Percentiles rank a stretch among this genome's conserved stretches.
These are phyloP conservation scores for Hyperoplus lanceolatus DNA, from an alignment of 2,797 vertebrate genomes.

Conservation along the genomic window DNA sequence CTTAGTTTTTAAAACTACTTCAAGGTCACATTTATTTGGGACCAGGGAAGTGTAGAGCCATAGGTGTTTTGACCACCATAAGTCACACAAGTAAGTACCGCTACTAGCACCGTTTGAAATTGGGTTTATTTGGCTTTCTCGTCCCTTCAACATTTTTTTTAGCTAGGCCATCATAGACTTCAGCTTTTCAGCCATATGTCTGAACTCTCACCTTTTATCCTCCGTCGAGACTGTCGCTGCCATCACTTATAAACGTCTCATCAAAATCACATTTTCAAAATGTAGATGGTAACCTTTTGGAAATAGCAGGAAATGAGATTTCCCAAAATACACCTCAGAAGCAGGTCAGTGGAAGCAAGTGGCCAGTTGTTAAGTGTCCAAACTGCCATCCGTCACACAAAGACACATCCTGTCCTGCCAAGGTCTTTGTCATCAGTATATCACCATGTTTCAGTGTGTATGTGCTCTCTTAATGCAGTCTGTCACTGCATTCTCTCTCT, in stretches of 20 bases:
- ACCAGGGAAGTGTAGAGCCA: too few relatives aligned
- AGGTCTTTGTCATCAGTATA: conserved; percentile 48
- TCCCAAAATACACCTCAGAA: conserved; percentile 76
- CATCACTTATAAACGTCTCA: conserved; percentile 68
- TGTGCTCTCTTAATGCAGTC: conserved; percentile 15
- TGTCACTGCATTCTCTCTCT: conserved; percentile 16
- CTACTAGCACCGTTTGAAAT: background rate
- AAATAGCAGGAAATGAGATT: conserved; percentile 77
- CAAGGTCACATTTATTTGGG: too few relatives aligned
- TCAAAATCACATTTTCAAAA: conserved; percentile 79
- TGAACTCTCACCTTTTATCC: conserved; percentile 35
- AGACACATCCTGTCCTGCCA: conserved; percentile 65
- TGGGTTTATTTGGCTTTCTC: background rate
- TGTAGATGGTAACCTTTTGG: conserved; percentile 78
- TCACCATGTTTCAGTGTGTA: conserved; percentile 39
- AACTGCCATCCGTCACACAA: conserved; percentile 70
- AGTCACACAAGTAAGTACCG: too few relatives aligned
- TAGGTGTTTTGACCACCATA: too few relatives aligned
- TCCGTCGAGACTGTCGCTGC: conserved; percentile 29
- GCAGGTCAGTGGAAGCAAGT: conserved; percentile 69
- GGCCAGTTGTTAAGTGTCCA: conserved; percentile 72
- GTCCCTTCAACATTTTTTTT: conserved; percentile 5
- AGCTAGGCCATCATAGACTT: conserved; percentile 32
- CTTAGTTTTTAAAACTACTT: too few relatives aligned
- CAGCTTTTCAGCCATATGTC: conserved; percentile 27